Evolutionary conservation across 2,888 invertebrate species (phyloP), one percentile per base, ranked within the genome.

Genomic region (Xestia c-nigrum): DNA sequence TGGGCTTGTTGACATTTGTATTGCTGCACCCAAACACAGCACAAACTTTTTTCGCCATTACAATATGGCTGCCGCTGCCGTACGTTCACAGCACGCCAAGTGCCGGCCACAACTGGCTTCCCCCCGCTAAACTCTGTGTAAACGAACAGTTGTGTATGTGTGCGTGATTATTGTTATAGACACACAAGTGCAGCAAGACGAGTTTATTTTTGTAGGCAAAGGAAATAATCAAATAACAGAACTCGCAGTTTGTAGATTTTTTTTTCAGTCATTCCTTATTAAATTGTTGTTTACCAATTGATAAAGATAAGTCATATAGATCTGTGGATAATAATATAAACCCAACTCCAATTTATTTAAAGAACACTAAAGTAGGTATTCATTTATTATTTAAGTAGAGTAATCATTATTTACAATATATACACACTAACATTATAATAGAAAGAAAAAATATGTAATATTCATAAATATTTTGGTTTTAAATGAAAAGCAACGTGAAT

Each of bases 31-130:
- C 67, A 40, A 64, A 61, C 70, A 85, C 83, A 16, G 66, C 24
- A 68, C 83, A 83, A 57, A 55, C 7, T 73, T 81, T 85, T 68
- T 73, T 83, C 38, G 85, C 59, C 70, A 83, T 85, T 64, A 70
- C 43, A 31, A n/a, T 64, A 14, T 9, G 57, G 21, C 31, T 59
- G 46, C 61, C 69, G 43, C 40, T 40, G 40, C 40, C 43, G 46
- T 31, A 70, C 72, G 67, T 64, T 40, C 75, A 66, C 21, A 74
- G 52, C 65, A 38, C 40, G 59, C 70, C n/a, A 73, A 38, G 76
- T 61, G 50, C 61, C 72, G 47, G 55, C 38, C 61, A 24, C 65
- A 40, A 83, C 82, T 84, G 82, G 24, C 24, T 78, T 79, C 71
- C 74, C 81, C 81, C 81, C 81, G 81, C 80, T 64, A 84, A 40